A percentile compares a stretch with the other conserved stretches of the same genome.
Conservation (phyloP, 2,888 invertebrate genomes). For the Liposcelis brunnea region DNA sequence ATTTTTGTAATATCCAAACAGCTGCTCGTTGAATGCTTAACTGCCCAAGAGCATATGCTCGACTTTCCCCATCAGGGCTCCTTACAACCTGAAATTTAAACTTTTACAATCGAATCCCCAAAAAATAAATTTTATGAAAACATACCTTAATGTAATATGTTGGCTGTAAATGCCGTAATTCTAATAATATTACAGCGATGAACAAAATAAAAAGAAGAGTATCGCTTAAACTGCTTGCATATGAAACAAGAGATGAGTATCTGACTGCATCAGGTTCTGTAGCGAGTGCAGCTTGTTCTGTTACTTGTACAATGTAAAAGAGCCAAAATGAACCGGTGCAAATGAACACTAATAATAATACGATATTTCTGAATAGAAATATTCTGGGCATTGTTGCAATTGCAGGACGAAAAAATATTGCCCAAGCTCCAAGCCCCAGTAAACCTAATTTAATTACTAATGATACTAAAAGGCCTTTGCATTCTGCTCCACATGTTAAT, state of each 20-base stretch:
- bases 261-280: conserved; percentile 58
- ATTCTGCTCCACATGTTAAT: conserved; percentile 78
- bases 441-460: conserved; percentile 81
- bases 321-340: conserved; percentile 96
- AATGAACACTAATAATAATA: conserved; percentile 73
- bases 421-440: conserved; percentile 81
- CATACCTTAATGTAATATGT: conserved; percentile 63
- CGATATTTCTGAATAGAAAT: conserved; percentile 74
- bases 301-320: conserved; percentile 78
- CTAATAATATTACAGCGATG: conserved; percentile 79
- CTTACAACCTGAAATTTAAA: conserved; percentile 47
- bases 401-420: conserved; percentile 69
- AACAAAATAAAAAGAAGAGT: conserved; percentile 90
- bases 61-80: conserved; percentile 88
- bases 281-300: conserved; percentile 46
- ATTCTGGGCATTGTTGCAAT: conserved; percentile 81
- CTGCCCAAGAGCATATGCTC: conserved; percentile 74
- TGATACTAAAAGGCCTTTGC: conserved; percentile 83
- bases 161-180: conserved; percentile 81
- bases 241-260: conserved; percentile 78
- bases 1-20: conserved; percentile 77
- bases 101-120: no score
- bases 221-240: conserved; percentile 84
- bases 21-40: conserved; percentile 91
- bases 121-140: conserved; percentile 8